phyloP scores from a whole-genome alignment of 2,888 invertebrate genomes.

The Silvanus unidentatus region DNA sequence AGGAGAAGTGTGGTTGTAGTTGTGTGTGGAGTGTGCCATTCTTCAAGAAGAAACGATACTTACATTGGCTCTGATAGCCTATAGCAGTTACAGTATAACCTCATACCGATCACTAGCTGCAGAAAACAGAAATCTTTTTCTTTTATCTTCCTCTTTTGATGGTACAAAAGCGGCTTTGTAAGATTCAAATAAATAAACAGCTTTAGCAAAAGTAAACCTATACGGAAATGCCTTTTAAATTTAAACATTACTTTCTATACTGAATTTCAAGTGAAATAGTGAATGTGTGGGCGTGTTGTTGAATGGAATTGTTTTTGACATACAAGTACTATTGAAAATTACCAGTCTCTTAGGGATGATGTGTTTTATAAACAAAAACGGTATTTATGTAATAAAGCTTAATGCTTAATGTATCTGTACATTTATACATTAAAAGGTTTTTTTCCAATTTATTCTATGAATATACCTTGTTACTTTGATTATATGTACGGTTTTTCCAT shows the following conservation, averaged over 20 bases:
- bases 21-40: constrained; percentile 2
- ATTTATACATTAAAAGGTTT: too few relatives aligned
- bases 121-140: constrained; percentile 30
- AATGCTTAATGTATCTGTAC: too few relatives aligned
- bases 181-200: constrained; percentile 36
- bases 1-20: not conserved
- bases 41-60: constrained; percentile 4
- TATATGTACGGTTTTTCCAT: too few relatives aligned
- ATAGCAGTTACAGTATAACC: not conserved
- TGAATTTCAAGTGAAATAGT: too few relatives aligned
- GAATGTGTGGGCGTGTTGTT: too few relatives aligned
- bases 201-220: constrained; percentile 29
- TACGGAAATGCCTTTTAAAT: constrained; percentile 18
- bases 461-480: too few relatives aligned
- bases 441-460: too few relatives aligned
- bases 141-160: constrained; percentile 33
- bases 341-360: too few relatives aligned
- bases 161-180: constrained; percentile 31
- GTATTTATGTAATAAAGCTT: too few relatives aligned
- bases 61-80: constrained; percentile 24
- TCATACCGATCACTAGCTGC: constrained; percentile 9
- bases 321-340: too few relatives aligned
- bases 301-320: too few relatives aligned
- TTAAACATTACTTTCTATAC: constrained; percentile 9
- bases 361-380: too few relatives aligned